These are phyloP conservation scores for Valencia hispanica DNA, from an alignment of 2,797 vertebrate species.

Conservation along the genomic window DNA sequence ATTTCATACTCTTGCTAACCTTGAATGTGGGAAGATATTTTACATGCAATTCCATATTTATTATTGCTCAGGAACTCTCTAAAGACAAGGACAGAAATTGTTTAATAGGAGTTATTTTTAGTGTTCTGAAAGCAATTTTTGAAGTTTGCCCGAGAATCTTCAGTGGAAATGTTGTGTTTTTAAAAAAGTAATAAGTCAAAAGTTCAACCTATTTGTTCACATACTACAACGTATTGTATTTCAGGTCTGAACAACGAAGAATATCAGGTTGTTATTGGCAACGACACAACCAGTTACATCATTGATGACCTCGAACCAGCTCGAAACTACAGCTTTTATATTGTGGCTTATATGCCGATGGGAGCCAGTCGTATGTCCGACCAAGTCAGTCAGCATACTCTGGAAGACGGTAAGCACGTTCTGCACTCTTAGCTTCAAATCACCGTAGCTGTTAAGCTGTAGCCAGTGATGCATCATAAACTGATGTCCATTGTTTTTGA, in stretches of 20 bases:
- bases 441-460: slow-evolving; percentile 57
- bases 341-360: slow-evolving; percentile 98
- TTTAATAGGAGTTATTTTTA: slow-evolving; percentile 23
- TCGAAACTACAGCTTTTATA: slow-evolving; percentile 96
- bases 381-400: slow-evolving; percentile 91
- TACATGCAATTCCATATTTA: slow-evolving; percentile 11
- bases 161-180: not conserved
- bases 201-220: slow-evolving; percentile 12
- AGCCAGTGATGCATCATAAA: not conserved
- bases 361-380: slow-evolving; percentile 99
- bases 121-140: slow-evolving; percentile 26
- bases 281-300: slow-evolving; percentile 96
- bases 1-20: slow-evolving; percentile 15
- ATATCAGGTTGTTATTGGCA: slow-evolving; percentile 97
- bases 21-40: slow-evolving; percentile 25
- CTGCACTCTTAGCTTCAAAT: slow-evolving; percentile 70
- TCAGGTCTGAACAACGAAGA: slow-evolving; percentile 97
- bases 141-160: slow-evolving; percentile 12
- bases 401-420: slow-evolving; percentile 92
- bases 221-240: slow-evolving; percentile 2
- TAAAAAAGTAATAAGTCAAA: not conserved
- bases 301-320: slow-evolving; percentile 95
- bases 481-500: slow-evolving; percentile 18
- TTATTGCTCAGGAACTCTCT: slow-evolving; percentile 20
- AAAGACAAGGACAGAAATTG: slow-evolving; percentile 21